Conservation (phyloP, 2,113 vertebrate genomes). For the Cynoglossus semilaevis region DNA sequence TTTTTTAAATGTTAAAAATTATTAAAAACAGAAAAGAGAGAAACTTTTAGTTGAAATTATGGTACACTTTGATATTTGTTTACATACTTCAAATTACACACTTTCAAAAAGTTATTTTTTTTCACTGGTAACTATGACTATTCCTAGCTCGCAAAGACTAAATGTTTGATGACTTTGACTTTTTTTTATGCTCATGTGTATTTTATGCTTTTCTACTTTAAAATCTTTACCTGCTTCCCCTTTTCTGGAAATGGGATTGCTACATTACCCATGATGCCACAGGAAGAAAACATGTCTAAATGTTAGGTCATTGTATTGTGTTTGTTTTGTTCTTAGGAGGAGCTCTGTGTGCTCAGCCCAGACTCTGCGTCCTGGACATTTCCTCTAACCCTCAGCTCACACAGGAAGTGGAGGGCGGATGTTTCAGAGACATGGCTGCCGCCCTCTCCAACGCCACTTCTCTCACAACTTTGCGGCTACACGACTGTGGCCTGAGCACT, state of each 20-base stretch:
- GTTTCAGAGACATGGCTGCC: constrained; percentile 69
- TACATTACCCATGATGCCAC: constrained; percentile 20
- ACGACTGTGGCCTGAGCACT: constrained; percentile 79
- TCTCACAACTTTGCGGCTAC: constrained; percentile 79
- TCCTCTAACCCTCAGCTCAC: constrained; percentile 81
- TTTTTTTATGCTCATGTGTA: too few species aligned
- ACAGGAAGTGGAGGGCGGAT: constrained; percentile 22
- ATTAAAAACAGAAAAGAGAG: too few species aligned
- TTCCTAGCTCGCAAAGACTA: too few species aligned
- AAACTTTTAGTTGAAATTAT: too few species aligned
- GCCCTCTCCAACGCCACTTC: constrained; percentile 69
- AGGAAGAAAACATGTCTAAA: background rate
- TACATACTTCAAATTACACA: too few species aligned
- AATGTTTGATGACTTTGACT: too few species aligned
- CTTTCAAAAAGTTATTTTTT: too few species aligned
- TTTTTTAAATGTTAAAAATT: too few species aligned
- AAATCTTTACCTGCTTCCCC: background rate
- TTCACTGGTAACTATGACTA: too few species aligned
- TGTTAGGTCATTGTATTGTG: background rate
- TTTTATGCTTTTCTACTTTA: too few species aligned
- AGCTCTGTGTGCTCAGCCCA: constrained; percentile 61
- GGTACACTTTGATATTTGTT: too few species aligned
- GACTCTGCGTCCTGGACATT: constrained; percentile 81
- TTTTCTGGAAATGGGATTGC: background rate
- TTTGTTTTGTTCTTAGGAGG: constrained; percentile 58